These are phyloP conservation scores for Philaethria dido DNA, from an alignment of 2,888 invertebrate species.

Conservation along the genomic window DNA sequence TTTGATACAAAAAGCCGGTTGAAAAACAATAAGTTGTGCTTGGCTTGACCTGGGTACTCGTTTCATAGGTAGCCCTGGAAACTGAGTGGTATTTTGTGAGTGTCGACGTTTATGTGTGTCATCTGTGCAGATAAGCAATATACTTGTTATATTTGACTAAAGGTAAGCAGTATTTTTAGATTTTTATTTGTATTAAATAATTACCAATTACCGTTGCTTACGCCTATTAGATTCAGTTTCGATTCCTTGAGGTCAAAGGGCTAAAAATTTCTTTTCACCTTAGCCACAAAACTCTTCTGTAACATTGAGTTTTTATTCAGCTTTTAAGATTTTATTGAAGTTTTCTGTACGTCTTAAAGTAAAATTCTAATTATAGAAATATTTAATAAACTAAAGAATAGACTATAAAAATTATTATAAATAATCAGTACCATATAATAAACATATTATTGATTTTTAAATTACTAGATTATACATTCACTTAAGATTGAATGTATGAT, in stretches of 20 bases:
- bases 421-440: background rate
- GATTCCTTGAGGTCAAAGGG: constrained; percentile 35
- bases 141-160: constrained; percentile 54
- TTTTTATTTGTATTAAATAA: constrained; percentile 38
- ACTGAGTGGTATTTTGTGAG: constrained; percentile 66
- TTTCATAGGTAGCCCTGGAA: constrained; percentile 54
- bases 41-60: constrained; percentile 58
- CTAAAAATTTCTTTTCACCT: background rate
- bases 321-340: background rate
- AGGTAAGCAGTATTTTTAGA: constrained; percentile 55
- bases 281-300: background rate
- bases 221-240: constrained; percentile 45
- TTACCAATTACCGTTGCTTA: constrained; percentile 25
- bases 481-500: background rate
- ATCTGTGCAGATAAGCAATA: constrained; percentile 63
- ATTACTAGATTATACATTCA: background rate
- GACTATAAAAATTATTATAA: background rate
- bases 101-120: constrained; percentile 70
- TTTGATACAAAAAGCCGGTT: constrained; percentile 56
- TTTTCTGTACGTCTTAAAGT: background rate
- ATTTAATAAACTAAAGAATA: background rate
- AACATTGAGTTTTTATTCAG: background rate
- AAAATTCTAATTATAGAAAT: background rate
- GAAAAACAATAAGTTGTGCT: constrained; percentile 65
- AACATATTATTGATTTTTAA: background rate